Percentiles rank a stretch among this genome's conserved stretches.
Evolutionary conservation across 1,140 invertebrate species (phyloP).

Genomic region (Diorhabda sublineata): DNA sequence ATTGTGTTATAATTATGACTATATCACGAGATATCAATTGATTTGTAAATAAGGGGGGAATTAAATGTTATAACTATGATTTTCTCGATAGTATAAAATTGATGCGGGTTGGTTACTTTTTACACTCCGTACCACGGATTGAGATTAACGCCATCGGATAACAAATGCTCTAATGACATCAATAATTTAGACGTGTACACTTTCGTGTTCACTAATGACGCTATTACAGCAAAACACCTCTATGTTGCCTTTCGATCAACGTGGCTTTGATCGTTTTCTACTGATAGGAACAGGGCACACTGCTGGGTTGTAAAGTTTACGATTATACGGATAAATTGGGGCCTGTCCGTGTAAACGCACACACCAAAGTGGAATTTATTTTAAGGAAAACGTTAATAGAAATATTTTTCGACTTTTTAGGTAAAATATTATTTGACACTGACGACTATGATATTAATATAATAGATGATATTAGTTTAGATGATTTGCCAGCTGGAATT

Average conservation of each 20-base stretch:
- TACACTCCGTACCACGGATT: conserved; percentile 8
- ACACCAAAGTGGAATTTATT: background rate
- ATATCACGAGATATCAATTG: too few relatives aligned
- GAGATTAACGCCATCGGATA: conserved; percentile 20
- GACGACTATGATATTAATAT: too few relatives aligned
- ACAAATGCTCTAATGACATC: conserved; percentile 23
- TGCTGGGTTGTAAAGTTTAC: conserved; percentile 2
- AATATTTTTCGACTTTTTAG: too few relatives aligned
- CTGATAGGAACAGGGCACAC: conserved; percentile 7
- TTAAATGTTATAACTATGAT: too few relatives aligned
- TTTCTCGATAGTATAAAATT: background rate
- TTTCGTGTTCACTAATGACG: conserved; percentile 22
- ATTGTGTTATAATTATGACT: too few relatives aligned
- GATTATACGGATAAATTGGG: background rate
- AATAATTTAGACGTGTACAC: conserved; percentile 22
- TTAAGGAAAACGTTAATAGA: too few relatives aligned
- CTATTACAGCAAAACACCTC: conserved; percentile 21
- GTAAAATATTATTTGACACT: too few relatives aligned
- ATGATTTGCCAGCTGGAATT: too few relatives aligned
- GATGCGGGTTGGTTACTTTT: conserved; percentile 16
- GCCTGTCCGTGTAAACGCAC: background rate
- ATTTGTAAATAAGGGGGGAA: too few relatives aligned
- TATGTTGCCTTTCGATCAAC: conserved; percentile 12
- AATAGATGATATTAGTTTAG: too few relatives aligned
- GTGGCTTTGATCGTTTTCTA: conserved; percentile 14